Conservation (phyloP, 1,140 invertebrate species). For the Eulimnadia texana region DNA sequence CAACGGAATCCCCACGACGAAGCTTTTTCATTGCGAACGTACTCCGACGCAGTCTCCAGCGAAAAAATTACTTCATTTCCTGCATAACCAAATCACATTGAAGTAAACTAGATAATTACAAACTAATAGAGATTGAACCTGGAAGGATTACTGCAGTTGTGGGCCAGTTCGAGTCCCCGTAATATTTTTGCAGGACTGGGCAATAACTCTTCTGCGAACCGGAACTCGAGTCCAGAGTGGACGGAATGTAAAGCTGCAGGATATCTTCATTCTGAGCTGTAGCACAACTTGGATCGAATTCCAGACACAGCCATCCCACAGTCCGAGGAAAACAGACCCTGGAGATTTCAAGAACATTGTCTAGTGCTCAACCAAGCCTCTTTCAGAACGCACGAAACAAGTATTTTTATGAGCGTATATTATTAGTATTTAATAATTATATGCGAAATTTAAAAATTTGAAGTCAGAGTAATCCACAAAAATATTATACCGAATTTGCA, state of each 20-base stretch:
- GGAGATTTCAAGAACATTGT: too few relatives aligned
- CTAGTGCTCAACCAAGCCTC: too few relatives aligned
- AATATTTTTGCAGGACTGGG: constrained; percentile 56
- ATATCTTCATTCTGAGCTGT: constrained; percentile 89
- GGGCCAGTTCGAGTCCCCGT: constrained; percentile 65
- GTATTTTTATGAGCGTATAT: too few relatives aligned
- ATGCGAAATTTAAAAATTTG: too few relatives aligned
- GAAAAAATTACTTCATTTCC: constrained; percentile 91
- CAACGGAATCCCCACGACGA: constrained; percentile 81
- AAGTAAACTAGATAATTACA: constrained; percentile 12
- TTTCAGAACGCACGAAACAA: too few relatives aligned
- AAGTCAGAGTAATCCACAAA: too few relatives aligned
- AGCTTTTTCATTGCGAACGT: constrained; percentile 78
- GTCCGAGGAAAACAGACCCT: constrained; percentile 74
- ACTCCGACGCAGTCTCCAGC: constrained; percentile 86
- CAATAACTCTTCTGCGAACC: constrained; percentile 35
- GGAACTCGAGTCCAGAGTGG: neutral
- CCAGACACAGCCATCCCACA: constrained; percentile 81
- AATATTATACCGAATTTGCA: too few relatives aligned
- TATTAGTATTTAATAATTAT: too few relatives aligned
- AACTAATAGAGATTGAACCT: constrained; percentile 31
- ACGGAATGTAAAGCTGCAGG: constrained; percentile 70
- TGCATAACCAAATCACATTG: constrained; percentile 20
- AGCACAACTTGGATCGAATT: constrained; percentile 82
- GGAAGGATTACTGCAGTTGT: constrained; percentile 71